These are phyloP conservation scores for Antrozous pallidus DNA, from an alignment of 2,797 vertebrate genomes.

Conservation along the genomic window DNA sequence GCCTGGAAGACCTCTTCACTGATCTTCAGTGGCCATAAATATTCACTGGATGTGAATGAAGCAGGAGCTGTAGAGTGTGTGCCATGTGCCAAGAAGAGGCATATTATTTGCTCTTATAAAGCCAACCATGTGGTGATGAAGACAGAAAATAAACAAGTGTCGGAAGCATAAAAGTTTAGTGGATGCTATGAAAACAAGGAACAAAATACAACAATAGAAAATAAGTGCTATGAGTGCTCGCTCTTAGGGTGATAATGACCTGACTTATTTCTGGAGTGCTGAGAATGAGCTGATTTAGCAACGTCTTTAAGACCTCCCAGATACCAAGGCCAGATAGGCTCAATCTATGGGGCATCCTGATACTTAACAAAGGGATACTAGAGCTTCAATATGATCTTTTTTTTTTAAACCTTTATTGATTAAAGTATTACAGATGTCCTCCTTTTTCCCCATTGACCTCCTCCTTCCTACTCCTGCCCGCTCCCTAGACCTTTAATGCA, in stretches of 20 bases:
- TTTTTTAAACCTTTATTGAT: no score
- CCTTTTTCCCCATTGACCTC: no score
- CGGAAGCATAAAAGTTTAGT: background rate
- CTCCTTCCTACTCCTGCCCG: no score
- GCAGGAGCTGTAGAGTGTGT: accelerated
- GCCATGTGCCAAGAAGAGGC: background rate
- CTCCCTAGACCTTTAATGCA: no score
- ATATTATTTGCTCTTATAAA: background rate
- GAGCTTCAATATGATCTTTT: background rate
- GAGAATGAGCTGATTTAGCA: background rate
- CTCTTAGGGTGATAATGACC: background rate
- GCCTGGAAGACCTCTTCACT: background rate
- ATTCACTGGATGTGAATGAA: background rate
- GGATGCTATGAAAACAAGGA: background rate
- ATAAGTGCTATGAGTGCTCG: background rate
- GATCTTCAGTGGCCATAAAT: background rate
- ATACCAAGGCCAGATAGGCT: background rate
- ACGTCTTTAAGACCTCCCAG: background rate
- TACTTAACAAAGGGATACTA: background rate
- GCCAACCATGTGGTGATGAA: background rate
- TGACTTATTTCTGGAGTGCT: background rate
- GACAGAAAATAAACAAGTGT: background rate
- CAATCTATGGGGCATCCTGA: background rate
- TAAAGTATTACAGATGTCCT: no score
- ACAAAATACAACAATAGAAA: background rate